Evolutionary conservation across 2,888 invertebrate genomes (phyloP).

Genomic region (Lamproptera curius): DNA sequence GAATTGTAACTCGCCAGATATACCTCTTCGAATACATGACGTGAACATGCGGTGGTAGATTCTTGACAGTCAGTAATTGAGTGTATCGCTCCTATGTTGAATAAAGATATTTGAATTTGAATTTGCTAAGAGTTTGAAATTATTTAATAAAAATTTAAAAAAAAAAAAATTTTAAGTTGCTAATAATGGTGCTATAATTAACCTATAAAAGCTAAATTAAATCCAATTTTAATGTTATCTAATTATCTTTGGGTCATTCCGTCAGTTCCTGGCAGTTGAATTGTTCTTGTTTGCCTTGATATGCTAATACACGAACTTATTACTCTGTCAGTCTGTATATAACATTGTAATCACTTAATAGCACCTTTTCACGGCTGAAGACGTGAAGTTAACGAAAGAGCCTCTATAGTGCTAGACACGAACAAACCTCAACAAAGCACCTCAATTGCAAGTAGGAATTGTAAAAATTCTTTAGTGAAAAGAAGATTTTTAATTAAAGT

Average conservation of each 20-base stretch:
- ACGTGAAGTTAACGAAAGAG: conserved; percentile 12
- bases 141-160: background rate
- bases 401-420: conserved; percentile 14
- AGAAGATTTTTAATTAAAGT: too few relatives aligned
- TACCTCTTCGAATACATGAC: too few relatives aligned
- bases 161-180: background rate
- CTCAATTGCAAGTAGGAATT: background rate
- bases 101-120: too few relatives aligned
- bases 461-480: background rate
- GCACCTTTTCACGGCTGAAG: conserved; percentile 11
- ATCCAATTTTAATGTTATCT: background rate
- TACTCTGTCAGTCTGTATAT: conserved; percentile 17
- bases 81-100: too few relatives aligned
- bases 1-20: too few relatives aligned
- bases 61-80: too few relatives aligned
- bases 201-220: background rate
- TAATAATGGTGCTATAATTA: background rate
- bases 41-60: too few relatives aligned
- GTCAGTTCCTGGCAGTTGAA: background rate
- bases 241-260: conserved; percentile 8
- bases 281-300: conserved; percentile 14
- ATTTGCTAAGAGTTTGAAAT: background rate
- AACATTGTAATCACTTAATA: conserved; percentile 19
- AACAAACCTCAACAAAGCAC: conserved; percentile 5
- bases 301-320: conserved; percentile 16